Conservation (phyloP, 2,888 invertebrate genomes). For the Caenorhabditis becei region DNA sequence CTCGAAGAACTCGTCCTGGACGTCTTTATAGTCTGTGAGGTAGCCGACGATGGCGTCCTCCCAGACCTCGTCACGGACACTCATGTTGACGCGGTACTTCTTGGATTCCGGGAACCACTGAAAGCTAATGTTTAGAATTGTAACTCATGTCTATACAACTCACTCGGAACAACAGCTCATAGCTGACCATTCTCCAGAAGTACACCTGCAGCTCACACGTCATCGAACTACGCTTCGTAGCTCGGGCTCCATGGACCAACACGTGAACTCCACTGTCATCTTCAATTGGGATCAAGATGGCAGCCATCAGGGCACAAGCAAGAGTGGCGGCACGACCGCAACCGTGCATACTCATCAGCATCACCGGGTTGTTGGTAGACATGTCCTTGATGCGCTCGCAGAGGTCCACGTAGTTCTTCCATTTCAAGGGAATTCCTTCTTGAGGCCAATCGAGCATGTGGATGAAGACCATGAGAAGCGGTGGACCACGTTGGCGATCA, state of each 20-base stretch:
- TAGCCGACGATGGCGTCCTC: background rate
- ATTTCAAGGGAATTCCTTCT: conserved; percentile 1
- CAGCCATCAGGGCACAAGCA: conserved; percentile 15
- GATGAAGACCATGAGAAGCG: background rate
- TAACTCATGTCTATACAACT: background rate
- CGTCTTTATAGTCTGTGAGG: background rate
- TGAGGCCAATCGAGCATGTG: conserved; percentile 30
- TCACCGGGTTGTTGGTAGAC: background rate
- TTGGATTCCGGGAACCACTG: conserved; percentile 5
- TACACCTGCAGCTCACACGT: conserved; percentile 12
- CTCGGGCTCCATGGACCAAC: conserved; percentile 25
- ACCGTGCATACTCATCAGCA: conserved; percentile 31
- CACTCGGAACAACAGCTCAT: conserved; percentile 35
- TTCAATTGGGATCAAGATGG: conserved; percentile 19
- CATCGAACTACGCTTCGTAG: conserved; percentile 15
- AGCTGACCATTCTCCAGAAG: conserved; percentile 26
- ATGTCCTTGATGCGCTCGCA: conserved; percentile 10
- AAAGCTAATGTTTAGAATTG: too few species aligned
- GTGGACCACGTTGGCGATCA: background rate
- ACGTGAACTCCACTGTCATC: conserved; percentile 29
- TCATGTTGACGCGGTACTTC: background rate
- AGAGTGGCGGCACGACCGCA: conserved; percentile 24
- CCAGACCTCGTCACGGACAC: background rate
- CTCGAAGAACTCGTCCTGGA: background rate
- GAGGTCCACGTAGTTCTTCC: conserved; percentile 11